Base-by-base conservation (phyloP, 2,888 invertebrate genomes). In the Phragmatobia fuliginosa region DNA sequence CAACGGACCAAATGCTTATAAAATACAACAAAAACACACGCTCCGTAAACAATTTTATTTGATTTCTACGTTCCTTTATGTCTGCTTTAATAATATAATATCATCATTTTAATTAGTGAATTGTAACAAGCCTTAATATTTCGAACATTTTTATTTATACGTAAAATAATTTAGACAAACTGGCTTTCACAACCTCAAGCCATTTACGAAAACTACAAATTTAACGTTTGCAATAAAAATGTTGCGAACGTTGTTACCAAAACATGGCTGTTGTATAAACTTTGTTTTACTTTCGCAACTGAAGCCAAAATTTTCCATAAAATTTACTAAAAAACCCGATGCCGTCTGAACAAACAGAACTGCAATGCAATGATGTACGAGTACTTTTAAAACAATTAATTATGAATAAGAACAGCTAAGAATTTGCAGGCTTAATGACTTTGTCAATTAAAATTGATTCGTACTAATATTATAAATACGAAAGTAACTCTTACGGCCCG, bases 261-360 rank as follows among this genome's bases (percentile, higher is more conserved):
- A 72, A 69, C 80, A 82, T 18, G 28, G 70, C 73, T 76, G 74
- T 62, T 67, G 60, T 67, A 61, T 62, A 70, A 82, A 75, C 74
- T 76, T 70, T 63, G 67, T 52, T 68, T 21, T 21, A 28, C 36
- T 52, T 49, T 18, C 38, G 38, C 5, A 28, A 28, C 28, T 28
- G 56, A 6, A 4, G 16, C 56, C 56, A 25, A 52, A 52, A 25
- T 11, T 52, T 52, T 52, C 3, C 1, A 52, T 52, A 14, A 52
- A 52, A 11, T 25, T 25, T 25, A 25, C 49, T n/a, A 49, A 52
- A 45, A 18, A 45, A 45, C 18, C 45, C 0, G 21, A 21, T 45
- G n/a, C 16, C 7, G 0, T 21, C 5, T 45, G 7, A 45, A 14
- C 52, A 52, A 25, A 28, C 28, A 28, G 28, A 28, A 56, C 6